Percentiles rank a stretch among this genome's conserved stretches.
Conservation (phyloP, 2,888 invertebrate species). For the Camptogramma bilineatum region DNA sequence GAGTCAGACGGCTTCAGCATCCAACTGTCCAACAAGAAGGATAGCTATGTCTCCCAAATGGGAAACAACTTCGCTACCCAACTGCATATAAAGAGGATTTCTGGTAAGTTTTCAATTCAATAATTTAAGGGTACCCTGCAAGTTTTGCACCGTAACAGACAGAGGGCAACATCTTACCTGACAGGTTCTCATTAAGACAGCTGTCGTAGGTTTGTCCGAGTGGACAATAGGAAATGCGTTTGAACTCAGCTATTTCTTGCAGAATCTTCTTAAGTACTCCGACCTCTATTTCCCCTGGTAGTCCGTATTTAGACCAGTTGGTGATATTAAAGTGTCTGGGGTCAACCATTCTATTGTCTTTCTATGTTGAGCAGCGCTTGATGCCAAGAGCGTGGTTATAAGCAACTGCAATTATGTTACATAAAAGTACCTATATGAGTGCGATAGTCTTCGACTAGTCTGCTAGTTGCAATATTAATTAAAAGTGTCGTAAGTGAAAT, state of each 20-base stretch:
- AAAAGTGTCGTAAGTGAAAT: no score
- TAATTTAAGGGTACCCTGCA: no score
- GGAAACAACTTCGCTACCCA: conserved; percentile 83
- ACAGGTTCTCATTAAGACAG: conserved; percentile 15
- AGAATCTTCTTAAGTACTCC: conserved; percentile 43
- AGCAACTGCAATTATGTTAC: conserved; percentile 26
- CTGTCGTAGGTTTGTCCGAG: conserved; percentile 28
- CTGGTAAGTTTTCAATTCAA: conserved; percentile 63
- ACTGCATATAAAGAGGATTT: conserved; percentile 81
- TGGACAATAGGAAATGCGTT: conserved; percentile 49
- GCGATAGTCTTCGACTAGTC: no score
- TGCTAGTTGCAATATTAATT: no score
- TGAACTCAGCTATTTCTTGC: conserved; percentile 36
- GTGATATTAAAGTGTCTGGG: conserved; percentile 38
- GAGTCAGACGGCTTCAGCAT: conserved; percentile 83
- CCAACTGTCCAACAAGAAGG: conserved; percentile 80
- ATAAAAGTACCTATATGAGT: no score
- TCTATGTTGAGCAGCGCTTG: conserved; percentile 16
- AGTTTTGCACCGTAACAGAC: no score
- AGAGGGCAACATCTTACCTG: background rate
- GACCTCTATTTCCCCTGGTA: conserved; percentile 41
- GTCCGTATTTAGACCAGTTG: conserved; percentile 49
- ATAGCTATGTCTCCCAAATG: conserved; percentile 84
- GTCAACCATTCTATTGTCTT: conserved; percentile 5
- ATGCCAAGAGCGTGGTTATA: conserved; percentile 11